Conservation (phyloP, 1,140 invertebrate species). For the Holotrichia oblita region DNA sequence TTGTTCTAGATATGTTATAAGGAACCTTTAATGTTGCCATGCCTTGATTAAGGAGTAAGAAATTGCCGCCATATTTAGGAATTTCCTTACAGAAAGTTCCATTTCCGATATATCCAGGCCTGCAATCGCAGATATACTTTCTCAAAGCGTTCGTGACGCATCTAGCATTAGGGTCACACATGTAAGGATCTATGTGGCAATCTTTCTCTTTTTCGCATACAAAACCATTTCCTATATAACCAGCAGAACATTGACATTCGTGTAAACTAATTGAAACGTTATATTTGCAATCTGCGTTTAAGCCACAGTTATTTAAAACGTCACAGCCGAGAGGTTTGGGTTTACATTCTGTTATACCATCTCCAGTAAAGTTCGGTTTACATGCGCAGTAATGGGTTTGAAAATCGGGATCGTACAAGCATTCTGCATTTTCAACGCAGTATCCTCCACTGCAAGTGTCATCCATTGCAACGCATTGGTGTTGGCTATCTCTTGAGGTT, state of each 20-base stretch:
- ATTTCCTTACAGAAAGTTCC: constrained; percentile 76
- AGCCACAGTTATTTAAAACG: constrained; percentile 82
- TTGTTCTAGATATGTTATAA: constrained; percentile 65
- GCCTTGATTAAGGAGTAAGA: constrained; percentile 90
- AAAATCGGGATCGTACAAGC: constrained; percentile 65
- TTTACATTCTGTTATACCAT: constrained; percentile 74
- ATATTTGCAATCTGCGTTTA: constrained; percentile 83
- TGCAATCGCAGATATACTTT: constrained; percentile 82
- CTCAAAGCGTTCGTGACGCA: constrained; percentile 75
- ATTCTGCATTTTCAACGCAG: constrained; percentile 70
- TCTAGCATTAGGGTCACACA: constrained; percentile 83
- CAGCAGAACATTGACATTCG: constrained; percentile 69
- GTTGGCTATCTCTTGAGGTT: constrained; percentile 66
- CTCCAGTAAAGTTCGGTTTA: constrained; percentile 79
- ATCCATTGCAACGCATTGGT: constrained; percentile 66
- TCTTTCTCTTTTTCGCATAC: constrained; percentile 72
- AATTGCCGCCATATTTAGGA: constrained; percentile 76
- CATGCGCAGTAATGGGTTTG: constrained; percentile 79
- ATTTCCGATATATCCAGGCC: constrained; percentile 83
- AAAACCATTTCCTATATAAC: constrained; percentile 87
- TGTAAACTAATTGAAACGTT: constrained; percentile 64
- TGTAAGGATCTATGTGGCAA: constrained; percentile 73
- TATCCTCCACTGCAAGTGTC: constrained; percentile 67
- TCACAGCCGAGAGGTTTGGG: constrained; percentile 79
- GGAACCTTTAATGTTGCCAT: constrained; percentile 86